Percentiles rank a stretch among this genome's conserved stretches.
Conservation (phyloP, 2,797 vertebrate genomes). For the Scolopax bukidnonensis region DNA sequence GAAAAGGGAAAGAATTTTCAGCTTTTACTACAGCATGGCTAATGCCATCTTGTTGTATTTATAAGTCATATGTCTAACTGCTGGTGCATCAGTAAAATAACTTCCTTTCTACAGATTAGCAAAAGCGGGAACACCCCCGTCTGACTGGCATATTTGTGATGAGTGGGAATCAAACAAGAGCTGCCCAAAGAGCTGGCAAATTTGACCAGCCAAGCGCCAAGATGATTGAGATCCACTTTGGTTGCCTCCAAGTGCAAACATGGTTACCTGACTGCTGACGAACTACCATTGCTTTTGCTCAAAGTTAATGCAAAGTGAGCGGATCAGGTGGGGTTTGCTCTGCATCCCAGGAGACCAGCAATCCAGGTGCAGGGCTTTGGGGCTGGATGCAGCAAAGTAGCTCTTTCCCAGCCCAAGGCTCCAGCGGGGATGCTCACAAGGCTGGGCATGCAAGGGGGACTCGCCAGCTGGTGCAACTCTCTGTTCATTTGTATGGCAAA, state of each 20-base stretch:
- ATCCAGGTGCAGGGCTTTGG: constrained; percentile 19
- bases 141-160: accelerated
- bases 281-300: not conserved
- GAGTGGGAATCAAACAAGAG: not conserved
- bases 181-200: constrained; percentile 6
- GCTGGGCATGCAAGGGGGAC: not conserved
- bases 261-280: not conserved
- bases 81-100: not conserved
- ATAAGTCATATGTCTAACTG: not conserved
- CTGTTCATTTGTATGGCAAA: not conserved
- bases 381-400: not conserved
- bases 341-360: not conserved
- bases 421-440: not conserved
- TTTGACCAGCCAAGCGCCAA: not conserved
- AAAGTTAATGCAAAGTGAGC: not conserved
- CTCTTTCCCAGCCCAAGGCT: constrained; percentile 19
- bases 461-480: constrained; percentile 39
- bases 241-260: not conserved
- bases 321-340: not conserved
- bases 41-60: accelerated
- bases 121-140: not conserved
- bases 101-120: not conserved
- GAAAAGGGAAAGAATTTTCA: not conserved
- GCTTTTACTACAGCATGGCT: not conserved
- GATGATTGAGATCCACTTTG: not conserved